Base-by-base conservation (phyloP, 2,113 vertebrate species). In the Blennius ocellaris region DNA sequence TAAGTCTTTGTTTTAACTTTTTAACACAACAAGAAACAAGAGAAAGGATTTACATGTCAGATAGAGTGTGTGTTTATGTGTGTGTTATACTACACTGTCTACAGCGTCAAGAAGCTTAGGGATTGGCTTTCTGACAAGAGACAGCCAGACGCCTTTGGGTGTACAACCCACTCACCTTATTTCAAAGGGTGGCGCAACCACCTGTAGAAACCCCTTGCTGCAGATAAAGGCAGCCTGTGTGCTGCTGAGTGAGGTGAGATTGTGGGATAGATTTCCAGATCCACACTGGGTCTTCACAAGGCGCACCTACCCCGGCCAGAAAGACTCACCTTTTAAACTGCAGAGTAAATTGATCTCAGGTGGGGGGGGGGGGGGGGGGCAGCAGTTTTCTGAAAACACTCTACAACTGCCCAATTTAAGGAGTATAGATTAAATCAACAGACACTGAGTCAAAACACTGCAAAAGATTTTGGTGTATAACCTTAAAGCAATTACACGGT, bases 71-170 rank as follows among this genome's bases (percentile, higher is more conserved):
- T 48, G n/a, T n/a, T n/a, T n/a, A n/a, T n/a, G 59, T 11, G 62
- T n/a, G 45, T 47, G 45, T 47, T 72, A 76, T 57, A 30, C 54
- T 69, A 62, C 50, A 71, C 60, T 87, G 81, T 88, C 83, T 79
- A 60, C 68, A 76, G 77, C 64, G 84, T 75, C 76, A 43, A 86
- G 75, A 84, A 86, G 78, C 73, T 85, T 55, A 78, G 82, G 89
- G 91, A 93, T 93, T 92, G 86, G 86, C 82, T 93, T 92, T 92
- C 91, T 87, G 85, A 81, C 80, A 69, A 81, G 90, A 92, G 92
- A 93, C 92, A 92, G 88, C 86, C 85, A 86, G 91, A 92, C 90
- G 90, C 92, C 93, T 81, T 54, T 53, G 72, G 67, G 76, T 84
- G 81, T 77, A 55, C 75, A 83, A 85, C 77, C 85, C 80, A 82